Percentiles rank a stretch among this genome's conserved stretches.
Conservation (phyloP, 2,888 invertebrate species). For the Archips xylosteana region DNA sequence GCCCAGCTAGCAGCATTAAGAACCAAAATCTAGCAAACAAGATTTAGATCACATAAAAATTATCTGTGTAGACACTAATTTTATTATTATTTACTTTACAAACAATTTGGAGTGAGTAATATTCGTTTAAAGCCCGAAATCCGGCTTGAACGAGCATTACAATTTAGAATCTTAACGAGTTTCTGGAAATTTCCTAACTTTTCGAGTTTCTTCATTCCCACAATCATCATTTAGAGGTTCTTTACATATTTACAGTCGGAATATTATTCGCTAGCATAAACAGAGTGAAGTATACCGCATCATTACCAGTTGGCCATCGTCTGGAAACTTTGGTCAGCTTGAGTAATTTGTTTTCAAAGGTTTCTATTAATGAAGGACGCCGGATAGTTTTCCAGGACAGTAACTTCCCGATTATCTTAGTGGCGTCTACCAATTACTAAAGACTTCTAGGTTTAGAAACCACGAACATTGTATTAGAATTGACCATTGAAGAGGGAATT, state of each 20-base stretch:
- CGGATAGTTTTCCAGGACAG: constrained; percentile 14
- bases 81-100: constrained; percentile 35
- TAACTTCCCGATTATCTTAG: constrained; percentile 9
- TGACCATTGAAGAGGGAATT: not conserved
- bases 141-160: constrained; percentile 39
- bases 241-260: constrained; percentile 35
- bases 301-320: constrained; percentile 8
- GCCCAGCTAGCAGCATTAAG: not conserved
- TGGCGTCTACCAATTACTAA: constrained; percentile 1
- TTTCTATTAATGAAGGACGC: constrained; percentile 16
- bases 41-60: not conserved
- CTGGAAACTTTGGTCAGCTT: constrained; percentile 25
- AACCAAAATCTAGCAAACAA: not conserved
- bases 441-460: not conserved
- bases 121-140: constrained; percentile 38
- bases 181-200: constrained; percentile 36
- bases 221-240: constrained; percentile 40
- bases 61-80: constrained; percentile 19
- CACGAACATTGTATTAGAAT: not conserved
- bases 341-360: constrained; percentile 27
- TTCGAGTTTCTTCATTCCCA: constrained; percentile 37
- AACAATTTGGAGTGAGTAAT: constrained; percentile 38
- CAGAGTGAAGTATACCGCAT: constrained; percentile 6
- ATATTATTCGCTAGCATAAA: constrained; percentile 18
- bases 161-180: constrained; percentile 42